Base-by-base conservation (phyloP, 92 coral and sea anemone species). In the Parazoanthus atlanticus region DNA sequence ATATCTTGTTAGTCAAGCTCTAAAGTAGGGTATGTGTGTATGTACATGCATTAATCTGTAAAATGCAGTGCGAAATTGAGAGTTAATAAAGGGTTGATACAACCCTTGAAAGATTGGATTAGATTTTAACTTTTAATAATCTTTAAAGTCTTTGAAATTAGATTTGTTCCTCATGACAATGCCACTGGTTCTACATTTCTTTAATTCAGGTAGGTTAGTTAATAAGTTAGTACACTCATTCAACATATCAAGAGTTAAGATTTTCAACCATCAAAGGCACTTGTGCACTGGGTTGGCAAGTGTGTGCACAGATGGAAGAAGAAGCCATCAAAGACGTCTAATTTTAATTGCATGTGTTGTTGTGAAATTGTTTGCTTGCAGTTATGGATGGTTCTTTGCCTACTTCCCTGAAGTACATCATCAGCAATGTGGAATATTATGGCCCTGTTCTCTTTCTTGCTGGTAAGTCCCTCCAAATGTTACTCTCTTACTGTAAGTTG, bases 341-440 rank as follows among this genome's bases (percentile, higher is more conserved):
- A 46, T 46, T 46, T 46, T 8, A 46, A 11, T 2, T 64, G 47
- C 29, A 4, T 16, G 6, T 72, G 8, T 66, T 71, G 28, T 49
- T 76, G 9, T 58, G 23, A 19, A 12, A 76, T 15, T 84, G 54
- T 67, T 81, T 72, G 76, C 21, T 74, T 88, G 30, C 89, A 96
- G 99, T 96, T 15, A 96, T 96, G 99, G 99, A 96, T 90, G 96
- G 99, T 41, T 96, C 99, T 23, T 90, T 96, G 69, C 99, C 99
- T 21, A 96, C 96, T 10, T 95, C 99, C 4, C 90, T 96, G 38
- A 96, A 96, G 91, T 93, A 96, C 88, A 89, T 96, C 76, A 96
- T 96, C 88, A 96, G 99, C 80, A 96, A 96, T 89, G 99, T 96
- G 81, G 99, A 96, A 83, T 96, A 96, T 84, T 96, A 96, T 91